These are phyloP conservation scores for Tyria jacobaeae DNA, from an alignment of 2,888 invertebrate genomes.

Conservation along the genomic window DNA sequence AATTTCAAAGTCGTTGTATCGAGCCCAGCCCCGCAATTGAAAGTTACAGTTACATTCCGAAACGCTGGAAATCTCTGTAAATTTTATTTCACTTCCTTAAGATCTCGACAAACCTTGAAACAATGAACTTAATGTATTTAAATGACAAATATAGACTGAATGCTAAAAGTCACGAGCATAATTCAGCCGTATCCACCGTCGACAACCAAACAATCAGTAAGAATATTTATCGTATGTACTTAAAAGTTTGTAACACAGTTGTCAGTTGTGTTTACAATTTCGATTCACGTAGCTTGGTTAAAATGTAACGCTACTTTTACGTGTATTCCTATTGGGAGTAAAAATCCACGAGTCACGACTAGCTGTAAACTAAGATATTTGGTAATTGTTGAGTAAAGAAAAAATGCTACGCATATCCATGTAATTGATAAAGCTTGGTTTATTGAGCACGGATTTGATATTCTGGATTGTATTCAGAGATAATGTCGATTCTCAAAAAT, in stretches of 20 bases:
- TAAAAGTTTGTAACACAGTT: conserved; percentile 34
- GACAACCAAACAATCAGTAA: conserved; percentile 42
- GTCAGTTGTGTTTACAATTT: conserved; percentile 57
- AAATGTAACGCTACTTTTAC: conserved; percentile 56
- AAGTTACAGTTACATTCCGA: conserved; percentile 69
- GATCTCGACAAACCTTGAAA: conserved; percentile 15
- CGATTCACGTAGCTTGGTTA: conserved; percentile 55
- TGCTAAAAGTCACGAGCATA: conserved; percentile 46
- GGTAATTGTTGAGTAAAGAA: conserved; percentile 26
- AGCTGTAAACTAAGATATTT: conserved; percentile 51
- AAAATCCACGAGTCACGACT: conserved; percentile 47
- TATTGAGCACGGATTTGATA: conserved; percentile 27
- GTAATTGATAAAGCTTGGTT: conserved; percentile 32
- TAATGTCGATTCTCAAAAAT: conserved; percentile 40
- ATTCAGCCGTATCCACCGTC: conserved; percentile 30
- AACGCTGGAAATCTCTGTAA: conserved; percentile 44
- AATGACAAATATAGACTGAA: conserved; percentile 38
- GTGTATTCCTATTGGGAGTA: conserved; percentile 35
- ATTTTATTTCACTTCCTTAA: conserved; percentile 15
- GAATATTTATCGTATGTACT: conserved; percentile 29
- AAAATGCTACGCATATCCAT: conserved; percentile 30
- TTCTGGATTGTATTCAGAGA: conserved; percentile 19
- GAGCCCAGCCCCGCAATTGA: conserved; percentile 62
- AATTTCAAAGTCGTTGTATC: conserved; percentile 57
- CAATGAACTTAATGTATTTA: conserved; percentile 13